Percentiles rank a stretch among this genome's conserved stretches.
Conservation (phyloP, 1,140 invertebrate genomes). For the Metaphire vulgaris region DNA sequence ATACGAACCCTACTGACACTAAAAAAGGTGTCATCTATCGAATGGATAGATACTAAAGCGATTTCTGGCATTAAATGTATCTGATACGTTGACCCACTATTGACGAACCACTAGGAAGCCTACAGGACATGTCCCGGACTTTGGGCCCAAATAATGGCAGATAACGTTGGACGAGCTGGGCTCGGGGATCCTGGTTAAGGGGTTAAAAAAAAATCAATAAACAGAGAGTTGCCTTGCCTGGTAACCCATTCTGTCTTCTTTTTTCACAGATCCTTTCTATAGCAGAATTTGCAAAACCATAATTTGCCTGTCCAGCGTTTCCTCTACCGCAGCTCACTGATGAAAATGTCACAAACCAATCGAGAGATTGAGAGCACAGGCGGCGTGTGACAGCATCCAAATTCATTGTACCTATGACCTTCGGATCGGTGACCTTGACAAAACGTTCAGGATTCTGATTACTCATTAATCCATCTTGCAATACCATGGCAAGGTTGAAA, state of each 20-base stretch:
- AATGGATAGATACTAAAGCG: no score
- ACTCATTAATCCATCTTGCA: constrained; percentile 69
- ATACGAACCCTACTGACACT: no score
- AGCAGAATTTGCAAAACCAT: constrained; percentile 87
- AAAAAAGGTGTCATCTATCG: no score
- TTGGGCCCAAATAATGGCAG: no score
- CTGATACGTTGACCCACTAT: no score
- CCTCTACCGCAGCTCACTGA: constrained; percentile 88
- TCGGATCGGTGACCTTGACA: constrained; percentile 59
- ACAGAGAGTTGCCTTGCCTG: no score
- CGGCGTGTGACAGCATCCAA: constrained; percentile 68
- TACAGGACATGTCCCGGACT: no score
- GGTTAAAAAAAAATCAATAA: no score
- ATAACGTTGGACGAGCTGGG: no score
- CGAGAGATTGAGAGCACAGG: constrained; percentile 60
- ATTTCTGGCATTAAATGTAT: no score
- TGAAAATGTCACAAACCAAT: constrained; percentile 86
- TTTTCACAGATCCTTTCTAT: constrained; percentile 91
- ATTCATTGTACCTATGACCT: constrained; percentile 63
- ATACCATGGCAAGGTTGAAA: constrained; percentile 87
- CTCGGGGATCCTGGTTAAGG: no score
- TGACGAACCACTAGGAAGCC: no score
- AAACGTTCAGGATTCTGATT: constrained; percentile 75
- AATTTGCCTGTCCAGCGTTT: constrained; percentile 90
- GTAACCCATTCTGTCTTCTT: constrained; percentile 67